Percentiles rank a stretch among this genome's conserved stretches.
Evolutionary conservation across 1,140 invertebrate genomes (phyloP).

Genomic region (Metopolophium dirhodum): DNA sequence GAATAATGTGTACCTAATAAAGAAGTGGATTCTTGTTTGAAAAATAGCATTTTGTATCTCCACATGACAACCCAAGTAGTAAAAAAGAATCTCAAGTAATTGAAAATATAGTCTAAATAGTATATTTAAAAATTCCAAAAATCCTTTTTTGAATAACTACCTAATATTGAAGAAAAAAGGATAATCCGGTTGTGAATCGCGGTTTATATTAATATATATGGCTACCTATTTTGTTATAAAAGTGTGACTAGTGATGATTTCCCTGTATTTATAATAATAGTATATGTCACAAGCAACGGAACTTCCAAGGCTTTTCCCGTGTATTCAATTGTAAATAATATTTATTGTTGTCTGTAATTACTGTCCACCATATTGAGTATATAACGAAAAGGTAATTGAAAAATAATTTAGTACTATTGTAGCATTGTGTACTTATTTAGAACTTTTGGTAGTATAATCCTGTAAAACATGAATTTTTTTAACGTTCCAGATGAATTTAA

Average conservation of each 20-base stretch:
- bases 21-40: background rate
- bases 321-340: constrained; percentile 19
- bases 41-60: background rate
- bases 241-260: background rate
- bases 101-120: background rate
- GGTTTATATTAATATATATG: background rate
- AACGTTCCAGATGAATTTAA: constrained; percentile 62
- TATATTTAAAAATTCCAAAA: background rate
- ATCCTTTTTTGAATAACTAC: background rate
- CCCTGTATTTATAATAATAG: constrained; percentile 3
- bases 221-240: background rate
- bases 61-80: background rate
- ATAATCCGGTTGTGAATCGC: background rate
- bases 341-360: background rate
- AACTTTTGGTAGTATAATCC: background rate
- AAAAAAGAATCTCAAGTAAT: background rate
- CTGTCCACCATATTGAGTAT: background rate
- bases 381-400: background rate
- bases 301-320: background rate
- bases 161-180: too few relatives aligned
- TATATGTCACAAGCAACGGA: constrained; percentile 1
- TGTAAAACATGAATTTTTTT: constrained; percentile 44
- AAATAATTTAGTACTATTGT: background rate
- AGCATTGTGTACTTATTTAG: background rate
- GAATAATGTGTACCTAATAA: too few relatives aligned